Base-by-base conservation (phyloP, 2,113 vertebrate genomes). In the Spea multiplicata region DNA sequence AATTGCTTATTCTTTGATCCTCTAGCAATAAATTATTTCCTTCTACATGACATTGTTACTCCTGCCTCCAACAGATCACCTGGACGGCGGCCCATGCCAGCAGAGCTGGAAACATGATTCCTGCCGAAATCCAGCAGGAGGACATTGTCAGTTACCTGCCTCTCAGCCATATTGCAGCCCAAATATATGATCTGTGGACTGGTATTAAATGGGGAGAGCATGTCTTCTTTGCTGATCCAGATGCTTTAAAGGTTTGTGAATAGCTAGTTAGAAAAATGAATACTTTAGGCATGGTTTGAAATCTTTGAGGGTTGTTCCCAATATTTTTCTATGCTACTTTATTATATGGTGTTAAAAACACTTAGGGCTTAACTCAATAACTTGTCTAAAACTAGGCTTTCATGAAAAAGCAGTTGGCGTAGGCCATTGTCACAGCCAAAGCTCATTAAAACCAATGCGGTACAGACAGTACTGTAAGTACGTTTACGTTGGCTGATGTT, bases 121-220 rank as follows among this genome's bases (percentile, higher is more conserved):
- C 94, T 0, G 94, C 93, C 0, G 93, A 96, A 64, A 85, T 89
- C n/a, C 90, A 88, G 0, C 95, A 96, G 83, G 95, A 97, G 77
- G 88, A 88, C 0, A 87, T 95, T 6, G 93, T 97, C 82, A 96
- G 95, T 84, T 96, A 97, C 82, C 88, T 96, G 57, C 94, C 95
- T 0, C 93, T 97, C 76, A 96, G 95, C 85, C 95, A 96, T 72
- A 91, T 97, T 6, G 94, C 95, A 0, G 95, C 93, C 0, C 95
- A 97, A 86, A 94, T 96, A 7, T 95, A 92, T 8, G 95, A 96
- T 85, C 84, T 97, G 70, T 97, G 95, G 95, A 93, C 92, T 0
- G 92, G 93, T 44, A 94, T 96, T 84, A 92, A 94, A 78, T 94
- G 92, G 93, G 95, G 95, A 53, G 93, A 93, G 61, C 91, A 94